Conservation (phyloP, 1,140 invertebrate genomes). For the Anastrepha ludens region DNA sequence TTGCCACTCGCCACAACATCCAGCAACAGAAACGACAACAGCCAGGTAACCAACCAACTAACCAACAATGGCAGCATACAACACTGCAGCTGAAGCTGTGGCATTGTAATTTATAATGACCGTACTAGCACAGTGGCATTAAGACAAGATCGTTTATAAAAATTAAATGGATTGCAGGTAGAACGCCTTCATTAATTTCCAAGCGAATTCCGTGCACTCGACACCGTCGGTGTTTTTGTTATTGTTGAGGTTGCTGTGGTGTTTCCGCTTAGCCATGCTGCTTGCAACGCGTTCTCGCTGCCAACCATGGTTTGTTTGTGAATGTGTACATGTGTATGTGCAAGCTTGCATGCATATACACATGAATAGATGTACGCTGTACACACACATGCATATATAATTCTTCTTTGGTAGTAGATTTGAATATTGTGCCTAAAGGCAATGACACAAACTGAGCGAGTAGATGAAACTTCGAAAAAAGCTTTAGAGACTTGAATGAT, state of each 20-base stretch:
- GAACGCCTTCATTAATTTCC: conserved; percentile 65
- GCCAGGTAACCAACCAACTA: no score
- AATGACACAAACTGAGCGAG: neutral
- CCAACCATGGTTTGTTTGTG: neutral
- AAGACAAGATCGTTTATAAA: conserved; percentile 60
- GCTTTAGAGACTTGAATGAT: no score
- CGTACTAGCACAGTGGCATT: conserved; percentile 58
- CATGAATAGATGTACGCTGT: neutral
- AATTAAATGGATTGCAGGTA: conserved; percentile 64
- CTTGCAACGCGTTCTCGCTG: no score
- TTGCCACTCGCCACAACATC: neutral
- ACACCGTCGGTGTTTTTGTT: neutral
- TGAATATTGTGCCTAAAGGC: neutral
- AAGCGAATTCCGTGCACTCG: conserved; percentile 54
- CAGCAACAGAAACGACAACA: neutral
- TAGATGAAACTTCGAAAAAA: neutral
- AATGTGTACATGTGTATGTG: no score
- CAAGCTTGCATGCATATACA: no score
- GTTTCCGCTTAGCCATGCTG: no score
- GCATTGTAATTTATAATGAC: conserved; percentile 57
- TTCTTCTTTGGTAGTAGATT: neutral
- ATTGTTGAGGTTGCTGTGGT: no score
- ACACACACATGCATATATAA: neutral
- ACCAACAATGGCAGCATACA: conserved; percentile 19
- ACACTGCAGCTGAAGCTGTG: conserved; percentile 5